Conservation (phyloP, 2,888 invertebrate genomes). For the Coleophora flavipennella region DNA sequence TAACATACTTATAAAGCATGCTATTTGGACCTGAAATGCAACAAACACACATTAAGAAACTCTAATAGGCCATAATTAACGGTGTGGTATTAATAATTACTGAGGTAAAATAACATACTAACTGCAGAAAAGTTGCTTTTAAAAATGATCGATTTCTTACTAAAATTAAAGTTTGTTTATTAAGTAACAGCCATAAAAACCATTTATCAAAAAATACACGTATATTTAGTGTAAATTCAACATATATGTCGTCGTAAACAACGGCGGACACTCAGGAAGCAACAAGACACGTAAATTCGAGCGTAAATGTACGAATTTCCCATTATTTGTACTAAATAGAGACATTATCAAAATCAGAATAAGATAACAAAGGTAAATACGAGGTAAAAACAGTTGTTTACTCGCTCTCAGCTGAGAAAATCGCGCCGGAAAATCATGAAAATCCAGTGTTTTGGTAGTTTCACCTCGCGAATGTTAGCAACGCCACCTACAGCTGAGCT, state of each 20-base stretch:
- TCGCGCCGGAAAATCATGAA: slow-evolving; percentile 70
- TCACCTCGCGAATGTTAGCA: slow-evolving; percentile 53
- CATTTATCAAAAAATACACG: slow-evolving; percentile 20
- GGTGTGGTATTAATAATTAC: slow-evolving; percentile 30
- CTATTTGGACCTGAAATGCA: slow-evolving; percentile 51
- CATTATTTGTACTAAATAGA: slow-evolving; percentile 16
- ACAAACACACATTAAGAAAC: slow-evolving; percentile 25
- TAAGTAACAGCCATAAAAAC: slow-evolving; percentile 16
- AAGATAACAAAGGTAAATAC: slow-evolving; percentile 16
- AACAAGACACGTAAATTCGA: slow-evolving; percentile 43
- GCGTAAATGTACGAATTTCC: slow-evolving; percentile 42
- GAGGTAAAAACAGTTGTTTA: slow-evolving; percentile 35
- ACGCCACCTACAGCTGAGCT: slow-evolving; percentile 73
- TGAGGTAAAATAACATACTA: slow-evolving; percentile 19
- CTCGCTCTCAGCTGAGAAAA: slow-evolving; percentile 46
- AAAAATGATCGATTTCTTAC: slow-evolving; percentile 13
- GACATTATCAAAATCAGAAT: slow-evolving; percentile 10
- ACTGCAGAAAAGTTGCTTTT: slow-evolving; percentile 16
- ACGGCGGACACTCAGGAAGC: slow-evolving; percentile 40
- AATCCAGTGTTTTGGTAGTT: slow-evolving; percentile 64
- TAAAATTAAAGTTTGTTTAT: slow-evolving; percentile 15
- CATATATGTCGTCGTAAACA: slow-evolving; percentile 50
- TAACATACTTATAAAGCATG: slow-evolving; percentile 30
- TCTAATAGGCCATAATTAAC: slow-evolving; percentile 22
- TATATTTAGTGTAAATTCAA: slow-evolving; percentile 30